Base-by-base conservation (phyloP, 1,140 invertebrate genomes). In the Trichogramma pretiosum region DNA sequence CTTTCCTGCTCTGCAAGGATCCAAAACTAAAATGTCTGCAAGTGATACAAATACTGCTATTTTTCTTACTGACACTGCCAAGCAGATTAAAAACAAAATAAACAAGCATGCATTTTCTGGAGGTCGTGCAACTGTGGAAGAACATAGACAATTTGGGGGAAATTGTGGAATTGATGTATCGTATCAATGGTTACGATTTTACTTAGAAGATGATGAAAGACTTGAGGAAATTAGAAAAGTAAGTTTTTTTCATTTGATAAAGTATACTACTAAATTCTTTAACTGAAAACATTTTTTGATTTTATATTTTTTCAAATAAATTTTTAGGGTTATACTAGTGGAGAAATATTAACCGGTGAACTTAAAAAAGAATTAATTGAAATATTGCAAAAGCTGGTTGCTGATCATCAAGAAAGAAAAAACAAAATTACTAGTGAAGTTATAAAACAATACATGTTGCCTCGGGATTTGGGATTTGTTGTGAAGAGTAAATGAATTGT, bases 61-160 rank as follows among this genome's bases (percentile, higher is more conserved):
- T 51, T 98, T 89, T 66, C 69, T 99, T 1, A 95, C 84, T 23
- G 96, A 99, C 61, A 95, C 92, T 1, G 73, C 93, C 0, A 95
- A 96, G 59, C 90, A 98, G 71, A 92, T 99, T 42, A 98, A 98
- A 69, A 95, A 88, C 65, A 99, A 98, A 79, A 82, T 86, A 28
- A 99, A 99, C 64, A 98, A 98, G 74, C 90, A 98, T 72, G 97
- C 96, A 19, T 99, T 98, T 74, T 98, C 93, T 42, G 97, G 97
- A 22, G 97, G 97, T 21, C 87, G 85, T 60, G 77, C 83, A 11
- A 96, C 93, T 1, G 73, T 96, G 0, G 95, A 99, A 70, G 89
- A 98, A 64, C 97, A 99, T 64, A 72, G 86, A 54, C 73, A 83
- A 64, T 70, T 84, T 35, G 95, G 97, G 26, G 97, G 96, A 3